Evolutionary conservation across 2,797 vertebrate species (phyloP), one percentile per base, ranked within the genome.

Genomic region (Hydrocynus forskahlii): DNA sequence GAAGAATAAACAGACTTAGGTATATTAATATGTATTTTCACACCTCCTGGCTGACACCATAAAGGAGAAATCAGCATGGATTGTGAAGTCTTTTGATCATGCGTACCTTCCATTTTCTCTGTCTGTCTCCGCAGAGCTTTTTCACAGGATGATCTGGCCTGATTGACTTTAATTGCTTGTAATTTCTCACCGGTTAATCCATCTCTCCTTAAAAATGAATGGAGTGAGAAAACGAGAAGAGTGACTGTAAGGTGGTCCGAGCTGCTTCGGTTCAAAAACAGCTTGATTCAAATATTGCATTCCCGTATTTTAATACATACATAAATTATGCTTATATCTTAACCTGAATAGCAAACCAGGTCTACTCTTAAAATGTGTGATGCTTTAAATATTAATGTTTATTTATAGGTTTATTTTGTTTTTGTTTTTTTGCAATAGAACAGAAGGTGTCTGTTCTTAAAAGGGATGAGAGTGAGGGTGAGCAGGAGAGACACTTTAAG

Each of bases 311-410:
- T 75, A 86, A 81, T 64, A 72, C 80, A 83, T 80, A 82, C 78
- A 88, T 83, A 82, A 83, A 86, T 83, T 80, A 84, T 67, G 78
- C 81, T 78, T 83, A 77, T 85, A 77, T 83, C 79, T 87, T 78
- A 81, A 83, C 77, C 72, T 83, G 81, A 91, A 90, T 86, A 85
- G 80, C 63, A 89, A 86, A 92, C 89, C 81, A 85, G 86, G 77
- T 75, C 76, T 74, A 93, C 92, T 94, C 29, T 94, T 92, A 87
- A 87, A 87, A 75, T 69, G 79, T 67, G 72, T 38, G 68, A 81
- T 68, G 94, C 91, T 94, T 97, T 95, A 98, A 98, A 96, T 97
- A 97, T 98, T 97, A 94, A 98, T 96, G 35, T 94, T 93, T 74
- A 75, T 73, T 80, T 80, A 79, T 82, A 21, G 35, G 45, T 40